Base-by-base conservation (phyloP, 2,113 vertebrate species). In the Cyanoramphus novaezelandiae region DNA sequence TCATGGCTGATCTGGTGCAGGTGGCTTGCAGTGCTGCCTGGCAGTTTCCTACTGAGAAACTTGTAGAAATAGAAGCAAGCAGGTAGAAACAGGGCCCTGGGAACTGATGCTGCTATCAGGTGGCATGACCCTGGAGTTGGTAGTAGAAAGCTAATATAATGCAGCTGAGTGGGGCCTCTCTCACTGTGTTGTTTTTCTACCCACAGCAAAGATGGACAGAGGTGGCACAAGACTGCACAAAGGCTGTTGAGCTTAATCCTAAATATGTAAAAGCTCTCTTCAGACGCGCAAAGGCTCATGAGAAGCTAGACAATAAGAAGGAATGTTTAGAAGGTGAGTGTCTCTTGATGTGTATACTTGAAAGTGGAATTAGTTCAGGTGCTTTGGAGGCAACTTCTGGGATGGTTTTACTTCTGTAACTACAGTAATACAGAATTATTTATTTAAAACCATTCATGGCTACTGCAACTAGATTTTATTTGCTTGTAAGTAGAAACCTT, bases 191-290 rank as follows among this genome's bases (percentile, higher is more conserved):
- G 35, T 88, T 96, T 62, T 92, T 94, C 75, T 92, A 13, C 62
- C 97, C 97, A 50, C 97, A 99, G 99, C 98, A 98, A 98, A 99
- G 99, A 94, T 99, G 99, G 99, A 98, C 98, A 88, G 99, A 99
- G 82, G 99, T 99, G 95, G 99, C 99, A 27, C 98, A 99, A 95
- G 99, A 99, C 76, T 99, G 99, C 96, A 98, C 98, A 88, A 98
- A 98, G 92, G 99, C 99, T 10, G 99, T 99, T 87, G 99, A 99
- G 69, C 97, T 99, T 95, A 99, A 99, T 96, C 99, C 99, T 49
- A 99, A 99, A 67, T 99, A 99, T 31, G 95, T 99, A 95, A 99
- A 99, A 98, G 99, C 99, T 83, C 98, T 99, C 86, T 99, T 99
- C 98, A 99, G 99, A 96, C 98, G 99, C 3, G 99, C 99, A 17